phyloP scores from a whole-genome alignment of 2,113 vertebrate genomes.

The Scalopus aquaticus region DNA sequence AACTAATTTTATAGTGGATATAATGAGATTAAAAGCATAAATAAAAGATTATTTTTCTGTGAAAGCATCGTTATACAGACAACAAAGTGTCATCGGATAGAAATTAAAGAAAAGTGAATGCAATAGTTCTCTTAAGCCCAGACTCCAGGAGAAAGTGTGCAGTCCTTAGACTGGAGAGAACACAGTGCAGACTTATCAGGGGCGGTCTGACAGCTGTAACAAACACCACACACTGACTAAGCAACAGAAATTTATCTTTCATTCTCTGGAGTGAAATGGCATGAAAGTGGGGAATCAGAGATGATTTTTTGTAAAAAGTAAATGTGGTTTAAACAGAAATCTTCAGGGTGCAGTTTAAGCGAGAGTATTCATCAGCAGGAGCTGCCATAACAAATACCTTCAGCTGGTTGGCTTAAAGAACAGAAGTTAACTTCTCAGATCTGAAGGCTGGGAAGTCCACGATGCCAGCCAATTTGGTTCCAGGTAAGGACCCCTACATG shows the following conservation, averaged over 20 bases:
- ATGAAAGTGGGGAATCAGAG: no score
- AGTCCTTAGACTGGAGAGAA: background rate
- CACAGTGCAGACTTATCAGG: background rate
- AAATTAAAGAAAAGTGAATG: background rate
- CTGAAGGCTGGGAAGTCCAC: background rate
- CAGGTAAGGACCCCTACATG: background rate
- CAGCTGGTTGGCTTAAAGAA: no score
- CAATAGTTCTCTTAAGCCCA: background rate
- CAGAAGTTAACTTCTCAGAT: background rate
- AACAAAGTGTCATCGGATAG: background rate
- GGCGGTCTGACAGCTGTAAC: background rate
- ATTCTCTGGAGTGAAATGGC: background rate
- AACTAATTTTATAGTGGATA: background rate
- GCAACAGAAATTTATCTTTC: background rate
- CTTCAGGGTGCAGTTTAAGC: no score
- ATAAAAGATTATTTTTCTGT: background rate
- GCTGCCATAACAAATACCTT: no score
- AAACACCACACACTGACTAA: background rate
- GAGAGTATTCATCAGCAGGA: no score
- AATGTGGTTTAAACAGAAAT: no score
- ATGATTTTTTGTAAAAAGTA: no score
- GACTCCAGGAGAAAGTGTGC: background rate
- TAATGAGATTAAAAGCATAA: background rate
- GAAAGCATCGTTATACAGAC: background rate
- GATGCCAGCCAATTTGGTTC: background rate